Evolutionary conservation across 1,140 invertebrate species (phyloP), one percentile per base, ranked within the genome.

Genomic region (Drosophila neocordata): DNA sequence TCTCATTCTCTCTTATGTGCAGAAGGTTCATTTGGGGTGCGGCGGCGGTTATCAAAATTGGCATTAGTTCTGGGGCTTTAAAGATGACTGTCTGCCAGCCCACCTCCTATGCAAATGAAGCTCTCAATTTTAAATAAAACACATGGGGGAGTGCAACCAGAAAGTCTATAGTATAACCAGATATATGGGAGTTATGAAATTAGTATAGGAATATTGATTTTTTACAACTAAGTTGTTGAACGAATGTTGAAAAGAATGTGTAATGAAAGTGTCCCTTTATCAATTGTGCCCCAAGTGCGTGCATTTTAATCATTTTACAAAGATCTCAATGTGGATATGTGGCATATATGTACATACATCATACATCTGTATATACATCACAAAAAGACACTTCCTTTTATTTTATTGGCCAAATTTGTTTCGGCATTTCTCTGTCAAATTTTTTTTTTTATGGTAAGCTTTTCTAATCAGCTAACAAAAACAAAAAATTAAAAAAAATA

Each of bases 31-130:
- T 48, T 48, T 11, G 41, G 41, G 41, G 41, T 48, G 41, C 41
- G 41, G 41, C 5, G 27, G 27, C 41, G 8, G 7, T 44, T 15
- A 48, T 48, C 41, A 48, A 48, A 48, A 48, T 48, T 48, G 41
- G 41, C 18, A 20, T 48, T 48, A 48, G 41, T 48, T 48, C 41
- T 20, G 41, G 41, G 41, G 41, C 41, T 48, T 48, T 48, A 48
- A 48, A 48, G 15, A 44, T 44, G 41, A 44, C 41, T 44, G 15
- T 48, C 8, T 44, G 13, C 11, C 31, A 1, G 31, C 31, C 31
- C 11, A 12, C 34, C 41, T 11, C 1, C 1, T 11, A 48, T 48
- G 41, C 15, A 48, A 48, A 48, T 48, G 41, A 44, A 44, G 41
- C 41, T 18, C 41, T 44, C 18, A 9, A 48, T 20, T 48, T 48